Percentiles rank a stretch among this genome's conserved stretches.
Conservation (phyloP, 2,113 vertebrate species). For the Chloropsis cyanopogon region DNA sequence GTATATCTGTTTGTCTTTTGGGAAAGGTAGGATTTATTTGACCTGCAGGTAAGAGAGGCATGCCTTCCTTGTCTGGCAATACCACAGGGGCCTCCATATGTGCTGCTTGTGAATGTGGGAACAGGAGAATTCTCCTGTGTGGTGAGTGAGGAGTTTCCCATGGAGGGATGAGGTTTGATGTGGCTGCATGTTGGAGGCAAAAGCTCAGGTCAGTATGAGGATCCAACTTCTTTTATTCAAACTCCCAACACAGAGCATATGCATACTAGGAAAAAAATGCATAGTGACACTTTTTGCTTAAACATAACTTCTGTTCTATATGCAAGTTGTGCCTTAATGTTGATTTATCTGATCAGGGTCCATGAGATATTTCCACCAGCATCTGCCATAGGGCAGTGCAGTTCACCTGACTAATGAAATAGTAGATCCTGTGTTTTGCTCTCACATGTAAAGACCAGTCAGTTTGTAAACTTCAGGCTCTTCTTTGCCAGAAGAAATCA, state of each 20-base stretch:
- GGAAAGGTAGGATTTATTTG: not conserved
- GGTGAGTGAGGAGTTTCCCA: not conserved
- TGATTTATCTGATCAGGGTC: accelerated
- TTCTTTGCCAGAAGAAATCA: not conserved
- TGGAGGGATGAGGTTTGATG: not conserved
- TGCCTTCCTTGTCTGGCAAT: not conserved
- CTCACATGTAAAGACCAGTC: not conserved
- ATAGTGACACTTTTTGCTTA: not conserved
- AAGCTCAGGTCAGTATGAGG: not conserved
- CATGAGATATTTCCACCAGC: not conserved
- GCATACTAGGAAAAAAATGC: not conserved
- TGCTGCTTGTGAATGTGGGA: not conserved
- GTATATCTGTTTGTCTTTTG: not conserved
- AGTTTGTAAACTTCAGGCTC: not conserved
- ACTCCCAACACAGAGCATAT: not conserved
- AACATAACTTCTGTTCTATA: not conserved
- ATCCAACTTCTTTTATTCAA: not conserved
- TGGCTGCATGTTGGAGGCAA: not conserved
- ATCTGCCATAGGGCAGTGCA: not conserved
- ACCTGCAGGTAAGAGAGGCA: not conserved
- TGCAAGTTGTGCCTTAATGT: not conserved
- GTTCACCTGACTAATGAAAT: not conserved
- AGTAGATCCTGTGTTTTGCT: not conserved
- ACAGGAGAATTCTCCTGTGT: not conserved
- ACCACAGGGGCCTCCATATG: accelerated